These are phyloP conservation scores for Macroglossus sobrinus DNA, from an alignment of 2,113 vertebrate species.

Conservation along the genomic window DNA sequence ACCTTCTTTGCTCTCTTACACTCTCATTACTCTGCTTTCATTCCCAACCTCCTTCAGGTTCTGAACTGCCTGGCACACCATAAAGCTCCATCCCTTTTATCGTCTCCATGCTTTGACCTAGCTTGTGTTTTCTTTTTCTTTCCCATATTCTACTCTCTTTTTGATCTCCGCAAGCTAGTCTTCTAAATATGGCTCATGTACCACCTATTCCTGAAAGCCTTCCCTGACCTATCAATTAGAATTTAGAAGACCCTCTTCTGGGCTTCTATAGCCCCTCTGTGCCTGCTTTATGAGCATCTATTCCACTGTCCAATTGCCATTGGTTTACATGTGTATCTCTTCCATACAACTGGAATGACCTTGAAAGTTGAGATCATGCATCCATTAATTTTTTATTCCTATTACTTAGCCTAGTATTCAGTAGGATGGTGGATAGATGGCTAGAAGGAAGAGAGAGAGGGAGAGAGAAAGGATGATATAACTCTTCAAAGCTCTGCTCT, in stretches of 20 bases:
- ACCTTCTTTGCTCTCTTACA: neutral
- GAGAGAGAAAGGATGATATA: neutral
- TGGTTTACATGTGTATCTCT: neutral
- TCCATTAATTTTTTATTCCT: neutral
- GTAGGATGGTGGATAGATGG: neutral
- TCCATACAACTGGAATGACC: neutral
- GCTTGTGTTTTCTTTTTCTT: neutral
- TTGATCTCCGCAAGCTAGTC: neutral
- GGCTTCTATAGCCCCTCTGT: neutral
- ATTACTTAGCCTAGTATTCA: neutral
- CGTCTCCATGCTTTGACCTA: neutral
- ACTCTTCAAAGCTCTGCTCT: neutral
- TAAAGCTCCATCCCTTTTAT: neutral
- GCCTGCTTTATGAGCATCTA: neutral
- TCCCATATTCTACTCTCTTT: neutral
- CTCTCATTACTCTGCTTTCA: neutral
- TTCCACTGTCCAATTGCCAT: neutral
- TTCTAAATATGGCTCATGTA: neutral
- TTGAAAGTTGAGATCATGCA: neutral
- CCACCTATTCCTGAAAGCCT: neutral
- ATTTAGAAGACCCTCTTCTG: neutral
- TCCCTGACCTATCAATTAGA: neutral
- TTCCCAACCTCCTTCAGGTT: neutral
- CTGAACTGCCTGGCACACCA: neutral
- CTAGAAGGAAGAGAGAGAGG: neutral